Evolutionary conservation across 92 coral and sea anemone genomes (phyloP).

Genomic region (Heteractis magnifica): DNA sequence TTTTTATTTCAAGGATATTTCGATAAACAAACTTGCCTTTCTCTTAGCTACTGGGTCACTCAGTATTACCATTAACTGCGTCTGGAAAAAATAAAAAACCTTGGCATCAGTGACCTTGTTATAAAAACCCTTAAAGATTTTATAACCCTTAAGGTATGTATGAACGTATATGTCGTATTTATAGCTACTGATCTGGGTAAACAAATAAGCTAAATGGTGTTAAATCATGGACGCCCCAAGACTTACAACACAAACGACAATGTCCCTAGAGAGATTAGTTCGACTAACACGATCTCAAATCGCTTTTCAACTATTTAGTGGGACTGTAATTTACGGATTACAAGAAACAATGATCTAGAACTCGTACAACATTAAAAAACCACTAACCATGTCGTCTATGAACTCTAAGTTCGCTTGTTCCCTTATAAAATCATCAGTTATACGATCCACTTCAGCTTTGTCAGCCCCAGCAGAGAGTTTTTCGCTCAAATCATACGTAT

Average conservation of each 20-base stretch:
- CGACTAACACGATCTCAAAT: not conserved
- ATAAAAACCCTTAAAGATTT: too few relatives aligned
- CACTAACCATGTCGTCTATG: constrained; percentile 88
- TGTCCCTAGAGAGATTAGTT: constrained; percentile 22
- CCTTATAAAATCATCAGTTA: constrained; percentile 78
- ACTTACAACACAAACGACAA: not conserved
- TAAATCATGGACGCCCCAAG: not conserved
- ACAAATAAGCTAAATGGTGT: not conserved
- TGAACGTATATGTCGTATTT: too few relatives aligned
- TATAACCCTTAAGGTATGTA: not conserved
- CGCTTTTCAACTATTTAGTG: constrained; percentile 12
- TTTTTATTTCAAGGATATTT: not conserved
- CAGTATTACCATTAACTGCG: constrained; percentile 77
- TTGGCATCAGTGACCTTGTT: too few relatives aligned
- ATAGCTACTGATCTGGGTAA: not conserved
- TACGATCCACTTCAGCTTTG: constrained; percentile 73
- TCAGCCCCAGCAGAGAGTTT: constrained; percentile 64
- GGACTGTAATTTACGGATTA: constrained; percentile 32
- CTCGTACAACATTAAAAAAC: not conserved
- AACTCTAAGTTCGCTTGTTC: constrained; percentile 94
- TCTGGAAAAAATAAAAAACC: constrained; percentile 29
- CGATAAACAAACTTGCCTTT: constrained; percentile 53
- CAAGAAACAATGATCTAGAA: not conserved
- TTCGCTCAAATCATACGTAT: constrained; percentile 92
- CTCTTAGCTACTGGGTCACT: constrained; percentile 95